Conservation (phyloP, 1,140 invertebrate species). For the Euwallacea fornicatus region DNA sequence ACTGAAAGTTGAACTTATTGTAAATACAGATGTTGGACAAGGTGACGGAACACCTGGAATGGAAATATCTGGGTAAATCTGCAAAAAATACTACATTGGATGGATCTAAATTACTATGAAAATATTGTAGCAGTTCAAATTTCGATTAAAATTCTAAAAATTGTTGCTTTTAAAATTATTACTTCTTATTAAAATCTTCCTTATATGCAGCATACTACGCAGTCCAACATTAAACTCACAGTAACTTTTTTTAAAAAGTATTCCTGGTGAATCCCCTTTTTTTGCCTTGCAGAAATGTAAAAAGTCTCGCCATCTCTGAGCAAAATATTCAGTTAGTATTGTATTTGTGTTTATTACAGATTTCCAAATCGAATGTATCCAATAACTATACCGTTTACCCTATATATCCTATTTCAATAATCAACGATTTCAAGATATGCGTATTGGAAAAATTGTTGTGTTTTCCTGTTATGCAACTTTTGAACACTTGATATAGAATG, state of each 20-base stretch:
- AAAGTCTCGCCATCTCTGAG: neutral
- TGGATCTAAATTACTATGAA: neutral
- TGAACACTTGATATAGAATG: too few species aligned
- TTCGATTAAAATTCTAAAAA: neutral
- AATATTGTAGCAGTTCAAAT: neutral
- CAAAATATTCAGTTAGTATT: neutral
- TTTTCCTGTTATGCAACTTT: too few species aligned
- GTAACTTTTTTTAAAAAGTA: neutral
- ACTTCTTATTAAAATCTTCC: neutral
- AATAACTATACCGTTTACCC: slow-evolving; percentile 2
- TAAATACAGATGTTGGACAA: neutral
- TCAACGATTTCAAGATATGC: too few species aligned
- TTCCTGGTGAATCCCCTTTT: neutral
- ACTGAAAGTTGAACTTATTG: neutral
- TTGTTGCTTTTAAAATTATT: slow-evolving; percentile 1
- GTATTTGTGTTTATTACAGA: neutral
- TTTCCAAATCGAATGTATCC: neutral
- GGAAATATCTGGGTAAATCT: too few species aligned
- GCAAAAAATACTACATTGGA: too few species aligned
- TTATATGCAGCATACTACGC: neutral
- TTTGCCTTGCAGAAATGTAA: neutral
- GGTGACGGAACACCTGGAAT: neutral
- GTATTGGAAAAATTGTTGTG: too few species aligned
- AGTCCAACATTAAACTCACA: neutral
- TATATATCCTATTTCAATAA: neutral